phyloP scores from a whole-genome alignment of 2,888 invertebrate genomes.

The Anodontia alba region DNA sequence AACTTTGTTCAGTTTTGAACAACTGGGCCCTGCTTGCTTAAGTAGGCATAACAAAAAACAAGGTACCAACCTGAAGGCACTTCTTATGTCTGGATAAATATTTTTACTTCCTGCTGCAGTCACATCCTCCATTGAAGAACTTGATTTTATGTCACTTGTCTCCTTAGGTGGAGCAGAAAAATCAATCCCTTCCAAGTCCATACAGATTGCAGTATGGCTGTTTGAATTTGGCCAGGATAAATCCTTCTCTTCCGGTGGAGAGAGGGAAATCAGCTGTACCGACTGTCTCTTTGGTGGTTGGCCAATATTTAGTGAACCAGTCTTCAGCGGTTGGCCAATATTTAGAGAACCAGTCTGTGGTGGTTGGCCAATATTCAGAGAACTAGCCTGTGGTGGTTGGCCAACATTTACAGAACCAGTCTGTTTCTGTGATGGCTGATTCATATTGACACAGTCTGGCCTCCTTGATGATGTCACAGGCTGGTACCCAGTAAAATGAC shows the following conservation, averaged over 20 bases:
- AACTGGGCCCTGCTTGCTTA: too few species aligned
- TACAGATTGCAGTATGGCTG: constrained; percentile 40
- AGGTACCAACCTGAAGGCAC: constrained; percentile 69
- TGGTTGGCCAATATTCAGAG: neutral
- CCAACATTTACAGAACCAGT: constrained; percentile 1
- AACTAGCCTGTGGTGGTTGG: constrained; percentile 5
- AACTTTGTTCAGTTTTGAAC: too few species aligned
- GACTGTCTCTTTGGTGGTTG: constrained; percentile 1
- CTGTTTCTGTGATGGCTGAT: neutral
- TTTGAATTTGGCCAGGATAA: neutral
- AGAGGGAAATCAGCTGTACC: constrained; percentile 30
- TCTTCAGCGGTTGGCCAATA: neutral
- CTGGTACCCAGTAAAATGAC: constrained; percentile 19
- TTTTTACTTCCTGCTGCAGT: constrained; percentile 37
- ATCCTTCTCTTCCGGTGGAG: constrained; percentile 20
- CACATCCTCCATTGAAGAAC: constrained; percentile 55
- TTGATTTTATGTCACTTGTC: constrained; percentile 20
- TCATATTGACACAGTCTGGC: neutral
- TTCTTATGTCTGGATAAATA: constrained; percentile 77
- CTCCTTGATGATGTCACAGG: neutral
- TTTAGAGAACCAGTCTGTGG: neutral
- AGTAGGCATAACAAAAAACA: too few species aligned
- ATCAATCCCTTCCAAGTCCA: constrained; percentile 75
- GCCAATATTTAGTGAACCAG: neutral
- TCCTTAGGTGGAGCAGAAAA: constrained; percentile 50